Evolutionary conservation across 2,797 vertebrate genomes (phyloP), one percentile per base, ranked within the genome.

Genomic region (Phalloptychus januarius): DNA sequence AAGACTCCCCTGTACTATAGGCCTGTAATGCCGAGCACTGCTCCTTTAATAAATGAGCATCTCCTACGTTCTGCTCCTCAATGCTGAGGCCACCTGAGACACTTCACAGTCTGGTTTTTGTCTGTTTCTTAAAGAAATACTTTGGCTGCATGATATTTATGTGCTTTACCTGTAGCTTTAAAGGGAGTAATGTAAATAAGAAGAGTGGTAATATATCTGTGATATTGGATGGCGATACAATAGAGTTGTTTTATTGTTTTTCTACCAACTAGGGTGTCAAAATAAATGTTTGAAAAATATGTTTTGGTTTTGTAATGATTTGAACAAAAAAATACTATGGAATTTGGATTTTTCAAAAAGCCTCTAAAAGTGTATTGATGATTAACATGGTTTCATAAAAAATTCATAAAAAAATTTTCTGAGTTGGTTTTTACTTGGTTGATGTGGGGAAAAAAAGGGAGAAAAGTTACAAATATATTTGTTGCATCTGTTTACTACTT

Each of bases 171-270:
- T 81, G 54, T 90, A 76, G 89, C 75, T 81, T 54, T 54, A 80
- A 74, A 61, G 71, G 72, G 38, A 81, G 38, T 28, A 46, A n/a
- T 95, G 93, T 94, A 94, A 93, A 95, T 94, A 95, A 92, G 88
- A 94, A 77, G 67, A 79, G 75, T 89, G 77, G 83, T 95, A 95
- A 94, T 95, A 95, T 95, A 94, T 95, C 88, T 88, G 83, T 92
- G 74, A 76, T 72, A 50, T 7, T 2, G 10, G 13, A 46, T 50
- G 18, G 40, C 45, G 36, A 33, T 44, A 13, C 44, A 18, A 74
- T 44, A 58, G 7, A 40, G 20, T 69, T 82, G 28, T 48, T 71
- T 46, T 15, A 0, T 38, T 72, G 15, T 56, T 79, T 85, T 82
- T 71, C 73, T 81, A 40, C 63, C 76, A 76, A 79, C 40, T 65